A percentile compares a stretch with the other conserved stretches of the same genome.
These are phyloP conservation scores for Nycticebus coucang DNA, from an alignment of 2,113 vertebrate genomes.

Conservation along the genomic window DNA sequence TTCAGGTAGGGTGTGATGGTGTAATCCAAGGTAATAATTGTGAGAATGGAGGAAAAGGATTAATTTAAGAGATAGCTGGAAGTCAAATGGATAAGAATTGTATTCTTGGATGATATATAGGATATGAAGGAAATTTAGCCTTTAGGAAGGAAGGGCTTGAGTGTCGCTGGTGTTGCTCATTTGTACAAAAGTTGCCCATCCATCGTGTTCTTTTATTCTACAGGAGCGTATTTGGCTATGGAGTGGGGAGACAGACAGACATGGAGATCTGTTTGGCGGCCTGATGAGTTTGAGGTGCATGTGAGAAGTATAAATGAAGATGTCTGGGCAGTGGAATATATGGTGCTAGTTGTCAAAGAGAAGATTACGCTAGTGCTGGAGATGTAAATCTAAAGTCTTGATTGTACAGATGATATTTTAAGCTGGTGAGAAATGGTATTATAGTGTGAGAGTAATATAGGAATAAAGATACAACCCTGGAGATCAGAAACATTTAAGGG, in stretches of 20 bases:
- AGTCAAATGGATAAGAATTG: neutral
- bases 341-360: neutral
- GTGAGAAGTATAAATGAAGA: neutral
- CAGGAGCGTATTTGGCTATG: neutral
- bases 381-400: neutral
- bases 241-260: neutral
- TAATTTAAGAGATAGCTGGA: neutral
- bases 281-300: neutral
- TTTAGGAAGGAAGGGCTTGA: neutral
- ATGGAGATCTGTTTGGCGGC: neutral
- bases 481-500: neutral
- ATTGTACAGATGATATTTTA: neutral
- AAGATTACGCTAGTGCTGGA: neutral
- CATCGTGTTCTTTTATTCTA: neutral
- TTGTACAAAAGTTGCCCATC: neutral
- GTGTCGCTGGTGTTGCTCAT: neutral
- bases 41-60: neutral
- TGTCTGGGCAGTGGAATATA: neutral
- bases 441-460: neutral
- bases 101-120: neutral
- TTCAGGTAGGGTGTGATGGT: neutral
- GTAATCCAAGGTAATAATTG: neutral
- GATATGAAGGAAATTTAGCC: neutral
- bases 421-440: neutral
- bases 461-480: neutral